Percentiles rank a stretch among this genome's conserved stretches.
Conservation (phyloP, 1,140 invertebrate species). For the Pentalonia nigronervosa region DNA sequence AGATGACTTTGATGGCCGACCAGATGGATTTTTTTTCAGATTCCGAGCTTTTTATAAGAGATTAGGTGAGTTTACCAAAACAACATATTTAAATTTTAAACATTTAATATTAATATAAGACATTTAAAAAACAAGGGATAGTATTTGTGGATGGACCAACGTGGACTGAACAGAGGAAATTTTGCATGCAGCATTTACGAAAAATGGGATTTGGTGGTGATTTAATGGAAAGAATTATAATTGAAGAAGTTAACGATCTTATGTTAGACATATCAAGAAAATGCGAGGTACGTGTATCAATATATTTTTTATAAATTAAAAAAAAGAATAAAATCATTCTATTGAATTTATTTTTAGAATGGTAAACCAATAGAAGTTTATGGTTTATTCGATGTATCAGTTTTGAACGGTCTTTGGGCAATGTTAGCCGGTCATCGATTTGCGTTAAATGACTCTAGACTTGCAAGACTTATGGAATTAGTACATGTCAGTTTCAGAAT, state of each 20-base stretch:
- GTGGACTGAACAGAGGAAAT: slow-evolving; percentile 71
- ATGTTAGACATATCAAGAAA: slow-evolving; percentile 63
- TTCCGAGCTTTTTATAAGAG: slow-evolving; percentile 72
- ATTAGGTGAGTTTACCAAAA: slow-evolving; percentile 67
- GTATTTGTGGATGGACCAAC: slow-evolving; percentile 71
- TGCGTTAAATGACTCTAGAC: slow-evolving; percentile 67
- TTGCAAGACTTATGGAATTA: slow-evolving; percentile 66
- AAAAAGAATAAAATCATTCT: not conserved
- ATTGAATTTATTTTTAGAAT: slow-evolving; percentile 45
- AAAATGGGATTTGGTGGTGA: slow-evolving; percentile 71
- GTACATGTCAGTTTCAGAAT: slow-evolving; percentile 70
- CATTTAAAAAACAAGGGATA: slow-evolving; percentile 66
- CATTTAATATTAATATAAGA: not conserved
- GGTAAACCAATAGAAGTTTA: slow-evolving; percentile 58
- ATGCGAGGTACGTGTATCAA: slow-evolving; percentile 55
- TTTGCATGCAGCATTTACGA: slow-evolving; percentile 70
- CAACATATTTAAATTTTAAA: not conserved
- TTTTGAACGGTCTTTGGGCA: slow-evolving; percentile 77
- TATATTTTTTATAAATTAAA: not conserved
- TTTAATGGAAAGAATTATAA: slow-evolving; percentile 69
- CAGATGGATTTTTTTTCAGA: slow-evolving; percentile 74
- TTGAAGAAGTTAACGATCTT: slow-evolving; percentile 69
- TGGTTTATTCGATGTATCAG: slow-evolving; percentile 68
- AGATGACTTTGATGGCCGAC: slow-evolving; percentile 75
- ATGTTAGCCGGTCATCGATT: slow-evolving; percentile 70